A percentile compares a stretch with the other conserved stretches of the same genome.
phyloP scores from a whole-genome alignment of 2,113 vertebrate genomes.

The Empidonax traillii region DNA sequence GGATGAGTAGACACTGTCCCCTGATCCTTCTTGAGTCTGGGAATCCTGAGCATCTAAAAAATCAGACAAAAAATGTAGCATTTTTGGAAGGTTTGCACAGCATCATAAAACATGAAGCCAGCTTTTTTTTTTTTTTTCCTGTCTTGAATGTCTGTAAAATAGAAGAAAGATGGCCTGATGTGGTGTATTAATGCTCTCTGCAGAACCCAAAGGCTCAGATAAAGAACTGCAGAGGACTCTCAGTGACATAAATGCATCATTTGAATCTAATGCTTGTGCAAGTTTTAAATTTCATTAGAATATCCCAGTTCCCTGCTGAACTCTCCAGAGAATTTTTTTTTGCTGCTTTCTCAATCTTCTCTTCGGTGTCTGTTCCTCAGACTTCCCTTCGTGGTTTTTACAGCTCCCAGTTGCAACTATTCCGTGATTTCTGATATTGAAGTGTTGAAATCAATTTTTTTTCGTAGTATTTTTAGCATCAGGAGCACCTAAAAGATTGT shows the following conservation, averaged over 20 bases:
- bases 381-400: background rate
- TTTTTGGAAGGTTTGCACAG: background rate
- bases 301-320: background rate
- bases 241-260: background rate
- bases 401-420: background rate
- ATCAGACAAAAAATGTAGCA: background rate
- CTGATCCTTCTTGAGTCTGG: background rate
- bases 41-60: background rate
- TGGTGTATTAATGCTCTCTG: background rate
- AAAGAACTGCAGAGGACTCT: background rate
- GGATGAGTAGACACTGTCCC: background rate
- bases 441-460: background rate
- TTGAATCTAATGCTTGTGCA: background rate
- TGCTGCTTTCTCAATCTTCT: background rate
- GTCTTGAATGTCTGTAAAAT: background rate
- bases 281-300: background rate
- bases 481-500: background rate
- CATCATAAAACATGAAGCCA: background rate
- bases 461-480: background rate
- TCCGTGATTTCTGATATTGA: background rate
- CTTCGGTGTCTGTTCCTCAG: background rate
- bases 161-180: background rate
- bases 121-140: background rate
- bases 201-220: background rate
- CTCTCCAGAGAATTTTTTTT: background rate